Evolutionary conservation across 1,140 invertebrate species (phyloP).

Genomic region (Macrotrachela quadricornifera): DNA sequence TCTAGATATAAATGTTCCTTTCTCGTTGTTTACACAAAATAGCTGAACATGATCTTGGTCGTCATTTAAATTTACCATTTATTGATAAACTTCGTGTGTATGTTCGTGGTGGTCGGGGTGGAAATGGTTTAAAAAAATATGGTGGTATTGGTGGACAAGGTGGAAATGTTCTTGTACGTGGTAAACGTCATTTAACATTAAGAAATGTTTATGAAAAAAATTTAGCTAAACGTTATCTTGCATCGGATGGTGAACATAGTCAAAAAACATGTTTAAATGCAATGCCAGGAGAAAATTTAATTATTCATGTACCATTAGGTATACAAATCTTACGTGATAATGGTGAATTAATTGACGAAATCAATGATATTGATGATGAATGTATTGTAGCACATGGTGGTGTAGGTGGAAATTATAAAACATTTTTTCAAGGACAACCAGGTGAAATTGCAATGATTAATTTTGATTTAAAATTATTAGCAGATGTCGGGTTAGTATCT

Average conservation of each 20-base stretch:
- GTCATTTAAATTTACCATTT: slow-evolving; percentile 4
- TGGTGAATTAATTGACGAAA: slow-evolving; percentile 1
- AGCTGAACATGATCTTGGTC: too few species aligned
- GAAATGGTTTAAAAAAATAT: slow-evolving; percentile 1
- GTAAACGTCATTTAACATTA: slow-evolving; percentile 2
- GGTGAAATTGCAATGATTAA: slow-evolving; percentile 46
- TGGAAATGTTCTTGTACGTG: slow-evolving; percentile 5
- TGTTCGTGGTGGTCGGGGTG: slow-evolving; percentile 7
- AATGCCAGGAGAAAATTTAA: neutral
- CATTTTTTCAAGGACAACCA: slow-evolving; percentile 62
- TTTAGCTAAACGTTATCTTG: slow-evolving; percentile 4
- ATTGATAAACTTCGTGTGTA: slow-evolving; percentile 3
- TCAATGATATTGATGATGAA: slow-evolving; percentile 1
- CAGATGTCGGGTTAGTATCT: slow-evolving; percentile 50
- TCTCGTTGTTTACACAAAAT: too few species aligned
- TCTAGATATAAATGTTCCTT: too few species aligned
- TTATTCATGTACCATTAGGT: slow-evolving; percentile 5
- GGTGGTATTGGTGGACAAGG: slow-evolving; percentile 4
- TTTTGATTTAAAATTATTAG: slow-evolving; percentile 72
- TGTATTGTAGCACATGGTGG: slow-evolving; percentile 1
- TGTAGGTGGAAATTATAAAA: slow-evolving; percentile 52
- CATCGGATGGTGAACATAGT: slow-evolving; percentile 3
- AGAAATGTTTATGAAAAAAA: slow-evolving; percentile 5
- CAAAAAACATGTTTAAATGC: slow-evolving; percentile 4
- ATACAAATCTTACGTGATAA: neutral